Conservation (phyloP, 37 sponge, comb jelly and placozoan genomes). For the Theonella swinhoei region DNA sequence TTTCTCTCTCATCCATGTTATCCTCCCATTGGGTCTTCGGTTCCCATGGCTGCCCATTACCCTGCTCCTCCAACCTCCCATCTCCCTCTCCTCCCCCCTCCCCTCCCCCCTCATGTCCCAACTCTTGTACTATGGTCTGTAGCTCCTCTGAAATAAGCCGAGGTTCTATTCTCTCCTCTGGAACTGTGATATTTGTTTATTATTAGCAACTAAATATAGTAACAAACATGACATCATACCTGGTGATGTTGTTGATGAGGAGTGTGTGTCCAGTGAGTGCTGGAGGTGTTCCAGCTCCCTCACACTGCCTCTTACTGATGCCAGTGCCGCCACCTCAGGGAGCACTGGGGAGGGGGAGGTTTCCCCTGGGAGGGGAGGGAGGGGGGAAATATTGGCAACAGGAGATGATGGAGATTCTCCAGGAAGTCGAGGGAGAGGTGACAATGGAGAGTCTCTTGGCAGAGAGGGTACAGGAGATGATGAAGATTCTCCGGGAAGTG, state of each 20-base stretch:
- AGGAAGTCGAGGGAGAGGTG: not conserved
- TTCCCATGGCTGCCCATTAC: not conserved
- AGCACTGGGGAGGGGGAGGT: not conserved
- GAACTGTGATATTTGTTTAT: too few relatives aligned
- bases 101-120: not conserved
- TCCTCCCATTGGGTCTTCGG: slow-evolving; percentile 3
- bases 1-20: not conserved
- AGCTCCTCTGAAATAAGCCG: not conserved
- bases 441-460: not conserved
- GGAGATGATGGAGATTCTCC: not conserved
- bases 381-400: not conserved
- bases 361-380: not conserved
- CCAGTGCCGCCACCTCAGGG: not conserved
- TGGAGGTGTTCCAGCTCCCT: not conserved
- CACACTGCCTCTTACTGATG: not conserved
- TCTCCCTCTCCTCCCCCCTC: slow-evolving; percentile 7
- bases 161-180: too few relatives aligned
- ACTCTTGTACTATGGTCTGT: not conserved
- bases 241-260: not conserved
- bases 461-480: too few relatives aligned
- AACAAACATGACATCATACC: too few relatives aligned
- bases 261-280: not conserved
- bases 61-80: not conserved
- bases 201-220: too few relatives aligned
- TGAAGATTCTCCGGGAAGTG: too few relatives aligned